Evolutionary conservation across 1,140 invertebrate species (phyloP), one percentile per base, ranked within the genome.

Genomic region (Drosophila ananassae): DNA sequence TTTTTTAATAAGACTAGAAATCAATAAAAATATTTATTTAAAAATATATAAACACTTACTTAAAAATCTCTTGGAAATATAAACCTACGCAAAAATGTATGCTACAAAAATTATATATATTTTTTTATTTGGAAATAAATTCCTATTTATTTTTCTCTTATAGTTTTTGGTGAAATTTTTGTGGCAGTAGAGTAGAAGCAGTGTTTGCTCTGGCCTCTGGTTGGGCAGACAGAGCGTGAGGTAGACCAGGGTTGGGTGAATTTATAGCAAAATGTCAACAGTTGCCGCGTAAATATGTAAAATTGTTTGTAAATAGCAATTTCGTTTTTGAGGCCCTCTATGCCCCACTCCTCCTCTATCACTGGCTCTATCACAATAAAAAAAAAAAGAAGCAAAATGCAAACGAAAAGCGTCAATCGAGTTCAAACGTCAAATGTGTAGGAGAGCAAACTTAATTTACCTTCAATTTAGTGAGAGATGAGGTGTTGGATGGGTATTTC

Each of bases 301-400:
- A 85, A 85, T 85, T 85, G 77, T 87, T 85, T 85, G 77, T 87
- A 85, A 85, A 87, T 85, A 83, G 81, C 80, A 73, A 84, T 85
- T 85, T 85, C 72, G 71, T 47, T 73, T 74, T 53, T 37, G 37
- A 41, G 46, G 1, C 13, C 22, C 8, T 34, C 32, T 8, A 34
- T 34, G 8, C 30, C 9, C 34, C 10, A 10, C 0, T 10, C 34
- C 12, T 1, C 9, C n/a, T n/a, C n/a, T n/a, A n/a, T n/a, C n/a
- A n/a, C n/a, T n/a, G n/a, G n/a, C n/a, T n/a, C n/a, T n/a, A n/a
- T n/a, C n/a, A n/a, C 30, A 32, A 8, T 2, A 32, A 32, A 32
- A 32, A 37, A 34, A 13, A 44, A 8, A 5, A 44, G 4, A 13
- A 44, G 13, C 4, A 52, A 58, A 58, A 71, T 57, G 68, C 54